Percentiles rank a stretch among this genome's conserved stretches.
Evolutionary conservation across 2,888 invertebrate genomes (phyloP).

Genomic region (Heteropelma amictum): DNA sequence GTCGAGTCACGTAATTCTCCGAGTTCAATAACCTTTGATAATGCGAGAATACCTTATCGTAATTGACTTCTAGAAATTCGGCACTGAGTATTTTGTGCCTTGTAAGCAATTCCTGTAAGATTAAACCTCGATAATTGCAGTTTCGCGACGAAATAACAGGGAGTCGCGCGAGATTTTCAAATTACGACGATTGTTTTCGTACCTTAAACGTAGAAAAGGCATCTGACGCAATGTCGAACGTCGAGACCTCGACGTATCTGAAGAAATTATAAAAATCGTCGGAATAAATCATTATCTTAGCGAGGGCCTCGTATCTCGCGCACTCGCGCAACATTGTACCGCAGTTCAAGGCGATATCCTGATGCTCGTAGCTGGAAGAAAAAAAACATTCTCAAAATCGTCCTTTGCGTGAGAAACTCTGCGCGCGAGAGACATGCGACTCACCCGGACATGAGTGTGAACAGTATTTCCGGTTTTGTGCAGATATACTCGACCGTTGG

Average conservation of each 20-base stretch:
- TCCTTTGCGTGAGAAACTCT: conserved; percentile 60
- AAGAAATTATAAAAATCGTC: conserved; percentile 99
- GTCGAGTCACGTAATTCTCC: conserved; percentile 99
- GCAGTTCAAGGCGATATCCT: conserved; percentile 99
- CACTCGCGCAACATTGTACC: conserved; percentile 99
- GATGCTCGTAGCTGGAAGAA: conserved; percentile 93
- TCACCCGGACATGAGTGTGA: conserved; percentile 98
- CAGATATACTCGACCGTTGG: conserved; percentile 99
- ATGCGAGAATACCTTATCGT: conserved; percentile 98
- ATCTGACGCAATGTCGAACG: conserved; percentile 99
- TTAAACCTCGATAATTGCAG: conserved; percentile 33
- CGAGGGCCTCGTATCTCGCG: conserved; percentile 97
- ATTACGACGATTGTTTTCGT: conserved; percentile 49
- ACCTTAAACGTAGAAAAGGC: conserved; percentile 99
- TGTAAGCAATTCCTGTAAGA: conserved; percentile 91
- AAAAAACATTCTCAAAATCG: conserved; percentile 50
- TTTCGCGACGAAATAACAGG: conserved; percentile 11
- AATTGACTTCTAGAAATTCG: conserved; percentile 99
- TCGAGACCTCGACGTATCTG: conserved; percentile 99
- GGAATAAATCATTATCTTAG: conserved; percentile 98
- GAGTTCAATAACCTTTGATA: conserved; percentile 99
- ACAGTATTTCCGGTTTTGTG: conserved; percentile 97
- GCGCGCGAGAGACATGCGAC: no score
- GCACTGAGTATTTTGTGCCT: conserved; percentile 97
- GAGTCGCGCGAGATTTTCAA: background rate